These are phyloP conservation scores for Phaedon cochleariae DNA, from an alignment of 2,888 invertebrate species.

Conservation along the genomic window DNA sequence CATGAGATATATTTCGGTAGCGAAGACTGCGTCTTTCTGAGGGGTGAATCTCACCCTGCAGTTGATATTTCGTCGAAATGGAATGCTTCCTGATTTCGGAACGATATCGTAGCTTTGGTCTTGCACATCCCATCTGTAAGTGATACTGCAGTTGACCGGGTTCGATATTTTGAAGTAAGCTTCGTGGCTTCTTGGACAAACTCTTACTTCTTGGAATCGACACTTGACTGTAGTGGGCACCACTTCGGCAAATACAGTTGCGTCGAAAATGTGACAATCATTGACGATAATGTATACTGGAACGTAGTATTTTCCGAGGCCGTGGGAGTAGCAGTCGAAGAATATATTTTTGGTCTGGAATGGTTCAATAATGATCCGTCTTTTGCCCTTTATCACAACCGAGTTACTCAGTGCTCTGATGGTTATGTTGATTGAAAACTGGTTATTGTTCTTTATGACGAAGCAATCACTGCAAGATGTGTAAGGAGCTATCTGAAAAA, in stretches of 20 bases:
- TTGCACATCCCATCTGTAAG: conserved; percentile 65
- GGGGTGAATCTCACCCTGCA: conserved; percentile 61
- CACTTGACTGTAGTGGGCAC: conserved; percentile 56
- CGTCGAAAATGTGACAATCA: conserved; percentile 58
- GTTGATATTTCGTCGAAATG: conserved; percentile 64
- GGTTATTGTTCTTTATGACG: conserved; percentile 57
- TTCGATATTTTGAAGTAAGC: conserved; percentile 65
- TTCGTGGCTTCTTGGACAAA: conserved; percentile 54
- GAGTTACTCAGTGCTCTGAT: conserved; percentile 42
- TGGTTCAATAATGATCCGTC: conserved; percentile 39
- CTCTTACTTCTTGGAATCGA: conserved; percentile 49
- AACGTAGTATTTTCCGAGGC: conserved; percentile 54
- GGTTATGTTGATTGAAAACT: conserved; percentile 54
- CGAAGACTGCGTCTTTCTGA: conserved; percentile 40
- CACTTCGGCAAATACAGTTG: conserved; percentile 60
- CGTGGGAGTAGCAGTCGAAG: conserved; percentile 49
- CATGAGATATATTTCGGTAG: conserved; percentile 52
- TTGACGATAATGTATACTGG: conserved; percentile 61
- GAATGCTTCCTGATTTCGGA: conserved; percentile 65
- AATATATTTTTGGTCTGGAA: conserved; percentile 39
- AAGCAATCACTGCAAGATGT: conserved; percentile 52
- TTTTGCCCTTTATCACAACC: conserved; percentile 42
- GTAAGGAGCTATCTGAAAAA: conserved; percentile 50
- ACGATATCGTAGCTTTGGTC: conserved; percentile 61
- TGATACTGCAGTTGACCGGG: conserved; percentile 65